Evolutionary conservation across 2,113 vertebrate genomes (phyloP).

Genomic region (Muscicapa adusta): DNA sequence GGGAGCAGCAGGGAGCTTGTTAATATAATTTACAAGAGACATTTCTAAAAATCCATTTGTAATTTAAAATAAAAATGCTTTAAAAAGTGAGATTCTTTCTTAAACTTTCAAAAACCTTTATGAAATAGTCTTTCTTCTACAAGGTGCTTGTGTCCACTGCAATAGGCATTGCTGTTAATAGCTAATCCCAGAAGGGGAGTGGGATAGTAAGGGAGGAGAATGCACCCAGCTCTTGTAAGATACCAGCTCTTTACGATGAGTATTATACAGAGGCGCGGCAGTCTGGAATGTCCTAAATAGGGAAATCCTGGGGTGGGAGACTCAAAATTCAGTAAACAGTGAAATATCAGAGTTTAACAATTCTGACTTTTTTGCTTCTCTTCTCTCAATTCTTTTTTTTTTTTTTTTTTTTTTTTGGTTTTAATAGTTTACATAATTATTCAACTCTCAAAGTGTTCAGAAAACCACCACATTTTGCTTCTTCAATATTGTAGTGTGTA

Average conservation of each 20-base stretch:
- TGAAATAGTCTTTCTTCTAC: conserved; percentile 52
- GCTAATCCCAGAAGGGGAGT: conserved; percentile 1
- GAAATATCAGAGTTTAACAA: conserved; percentile 26
- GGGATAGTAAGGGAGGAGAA: conserved; percentile 28
- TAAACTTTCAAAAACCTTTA: conserved; percentile 48
- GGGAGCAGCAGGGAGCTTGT: conserved; percentile 48
- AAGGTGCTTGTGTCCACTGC: conserved; percentile 57
- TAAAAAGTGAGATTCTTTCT: conserved; percentile 4
- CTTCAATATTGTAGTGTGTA: background rate
- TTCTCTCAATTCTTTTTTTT: background rate
- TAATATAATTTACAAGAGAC: conserved; percentile 61
- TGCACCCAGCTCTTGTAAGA: conserved; percentile 52
- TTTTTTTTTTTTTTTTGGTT: too few relatives aligned
- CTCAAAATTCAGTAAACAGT: conserved; percentile 43
- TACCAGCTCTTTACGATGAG: conserved; percentile 54
- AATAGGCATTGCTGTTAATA: conserved; percentile 39
- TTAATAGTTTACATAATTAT: conserved; percentile 25
- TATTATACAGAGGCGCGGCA: conserved; percentile 31
- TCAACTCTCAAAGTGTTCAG: conserved; percentile 22
- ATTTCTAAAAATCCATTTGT: conserved; percentile 51
- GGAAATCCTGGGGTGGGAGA: background rate
- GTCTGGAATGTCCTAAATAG: conserved; percentile 55
- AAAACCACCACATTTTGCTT: background rate
- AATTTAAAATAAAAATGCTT: conserved; percentile 58
- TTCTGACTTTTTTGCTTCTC: conserved; percentile 22